A percentile compares a stretch with the other conserved stretches of the same genome.
phyloP scores from a whole-genome alignment of 2,888 invertebrate species.

The Pecten maximus region DNA sequence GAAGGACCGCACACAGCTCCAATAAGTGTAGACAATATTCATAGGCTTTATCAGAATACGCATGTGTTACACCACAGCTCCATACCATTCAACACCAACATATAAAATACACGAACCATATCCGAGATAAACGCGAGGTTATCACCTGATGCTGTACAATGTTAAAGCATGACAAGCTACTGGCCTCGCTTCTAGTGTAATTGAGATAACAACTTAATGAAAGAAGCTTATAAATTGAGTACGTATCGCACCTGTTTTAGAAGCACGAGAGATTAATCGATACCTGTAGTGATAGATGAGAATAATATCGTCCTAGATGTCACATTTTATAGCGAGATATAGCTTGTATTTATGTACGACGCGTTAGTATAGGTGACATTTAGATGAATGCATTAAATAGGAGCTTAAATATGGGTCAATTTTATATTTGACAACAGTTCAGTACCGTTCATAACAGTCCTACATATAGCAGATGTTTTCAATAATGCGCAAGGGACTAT shows the following conservation, averaged over 20 bases:
- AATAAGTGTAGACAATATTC: neutral
- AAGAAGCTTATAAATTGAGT: neutral
- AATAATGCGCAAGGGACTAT: too few relatives aligned
- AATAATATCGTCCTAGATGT: neutral
- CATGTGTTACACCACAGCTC: neutral
- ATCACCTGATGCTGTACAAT: neutral
- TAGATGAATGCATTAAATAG: too few relatives aligned
- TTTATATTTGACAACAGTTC: too few relatives aligned
- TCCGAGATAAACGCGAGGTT: neutral
- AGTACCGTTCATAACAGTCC: too few relatives aligned
- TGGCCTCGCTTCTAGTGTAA: neutral
- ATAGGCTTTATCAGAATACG: neutral
- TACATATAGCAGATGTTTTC: too few relatives aligned
- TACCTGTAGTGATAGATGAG: neutral
- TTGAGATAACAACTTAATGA: neutral
- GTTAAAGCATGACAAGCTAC: neutral
- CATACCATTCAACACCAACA: neutral
- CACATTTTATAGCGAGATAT: too few relatives aligned
- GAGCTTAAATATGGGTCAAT: too few relatives aligned
- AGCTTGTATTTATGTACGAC: too few relatives aligned
- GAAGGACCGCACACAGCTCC: too few relatives aligned
- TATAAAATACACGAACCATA: neutral
- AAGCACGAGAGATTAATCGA: neutral
- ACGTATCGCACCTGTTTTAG: neutral
- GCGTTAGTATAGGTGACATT: too few relatives aligned